Percentiles rank a stretch among this genome's conserved stretches.
These are phyloP conservation scores for Pomacea maculata DNA, from an alignment of 1,140 invertebrate species.

Conservation along the genomic window DNA sequence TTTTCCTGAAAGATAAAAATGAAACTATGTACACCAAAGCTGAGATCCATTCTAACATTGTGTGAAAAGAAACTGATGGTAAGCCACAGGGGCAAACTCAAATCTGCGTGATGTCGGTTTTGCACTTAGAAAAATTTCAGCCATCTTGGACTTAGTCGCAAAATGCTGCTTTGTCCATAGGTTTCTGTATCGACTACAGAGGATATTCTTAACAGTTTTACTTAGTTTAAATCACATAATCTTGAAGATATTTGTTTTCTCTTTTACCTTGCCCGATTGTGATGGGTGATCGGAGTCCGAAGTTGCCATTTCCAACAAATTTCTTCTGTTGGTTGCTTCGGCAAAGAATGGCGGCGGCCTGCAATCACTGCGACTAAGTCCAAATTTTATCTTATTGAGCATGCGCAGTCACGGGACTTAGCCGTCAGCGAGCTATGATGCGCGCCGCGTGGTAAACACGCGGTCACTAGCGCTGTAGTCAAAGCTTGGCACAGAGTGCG, in stretches of 20 bases:
- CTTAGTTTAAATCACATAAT: neutral
- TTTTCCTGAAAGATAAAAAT: conserved; percentile 17
- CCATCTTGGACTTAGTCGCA: conserved; percentile 37
- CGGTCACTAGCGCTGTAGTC: neutral
- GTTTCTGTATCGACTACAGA: conserved; percentile 15
- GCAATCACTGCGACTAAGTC: conserved; percentile 33
- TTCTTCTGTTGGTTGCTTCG: conserved; percentile 2
- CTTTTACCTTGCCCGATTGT: conserved; percentile 22
- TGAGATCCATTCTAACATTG: neutral
- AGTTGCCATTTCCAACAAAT: conserved; percentile 23
- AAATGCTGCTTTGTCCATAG: conserved; percentile 25
- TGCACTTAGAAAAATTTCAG: conserved; percentile 37
- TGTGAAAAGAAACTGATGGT: neutral
- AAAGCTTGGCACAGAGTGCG: too few species aligned
- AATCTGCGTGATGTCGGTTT: conserved; percentile 12
- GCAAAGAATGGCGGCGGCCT: conserved; percentile 5
- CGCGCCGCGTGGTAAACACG: neutral
- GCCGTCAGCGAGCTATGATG: neutral
- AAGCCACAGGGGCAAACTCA: neutral
- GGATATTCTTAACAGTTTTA: neutral
- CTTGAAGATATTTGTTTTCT: conserved; percentile 6
- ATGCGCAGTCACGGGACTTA: conserved; percentile 28
- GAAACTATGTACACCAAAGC: neutral
- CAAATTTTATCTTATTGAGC: conserved; percentile 29
- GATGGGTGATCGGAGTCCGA: neutral